Evolutionary conservation across 2,888 invertebrate species (phyloP).

Genomic region (Plemyria rubiginata): DNA sequence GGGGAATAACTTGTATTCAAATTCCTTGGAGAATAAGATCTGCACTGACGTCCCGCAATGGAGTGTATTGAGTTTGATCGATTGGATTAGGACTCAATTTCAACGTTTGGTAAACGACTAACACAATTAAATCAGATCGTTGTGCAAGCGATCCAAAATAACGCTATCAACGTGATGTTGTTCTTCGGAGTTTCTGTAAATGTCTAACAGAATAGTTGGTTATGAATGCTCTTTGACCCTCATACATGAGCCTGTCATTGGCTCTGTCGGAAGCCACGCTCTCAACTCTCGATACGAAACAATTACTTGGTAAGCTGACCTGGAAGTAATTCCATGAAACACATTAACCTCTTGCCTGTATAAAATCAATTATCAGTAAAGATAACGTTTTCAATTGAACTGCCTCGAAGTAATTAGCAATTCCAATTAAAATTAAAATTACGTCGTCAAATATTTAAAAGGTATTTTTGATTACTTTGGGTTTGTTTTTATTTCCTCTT

Average conservation of each 20-base stretch:
- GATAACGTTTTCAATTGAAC: slow-evolving; percentile 9
- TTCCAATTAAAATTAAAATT: slow-evolving; percentile 1
- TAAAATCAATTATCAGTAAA: slow-evolving; percentile 15
- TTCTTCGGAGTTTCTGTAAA: no score
- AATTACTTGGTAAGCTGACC: slow-evolving; percentile 46
- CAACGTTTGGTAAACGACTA: no score
- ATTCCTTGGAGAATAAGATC: no score
- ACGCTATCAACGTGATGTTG: no score
- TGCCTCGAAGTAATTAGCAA: slow-evolving; percentile 2
- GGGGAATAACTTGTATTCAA: no score
- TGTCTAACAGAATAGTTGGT: no score
- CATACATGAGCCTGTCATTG: neutral
- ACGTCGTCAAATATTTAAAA: slow-evolving; percentile 3
- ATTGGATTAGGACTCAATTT: no score
- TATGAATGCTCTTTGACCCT: neutral
- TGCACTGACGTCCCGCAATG: no score
- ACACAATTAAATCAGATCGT: no score
- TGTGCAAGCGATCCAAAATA: no score
- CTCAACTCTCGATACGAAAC: slow-evolving; percentile 39
- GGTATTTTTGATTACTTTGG: neutral
- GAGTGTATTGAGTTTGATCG: no score
- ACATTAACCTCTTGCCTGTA: slow-evolving; percentile 20
- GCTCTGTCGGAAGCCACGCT: slow-evolving; percentile 11
- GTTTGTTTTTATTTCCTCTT: slow-evolving; percentile 1
- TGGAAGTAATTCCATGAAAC: slow-evolving; percentile 43